phyloP scores from a whole-genome alignment of 2,797 vertebrate species.

The Sorex maritimensis region DNA sequence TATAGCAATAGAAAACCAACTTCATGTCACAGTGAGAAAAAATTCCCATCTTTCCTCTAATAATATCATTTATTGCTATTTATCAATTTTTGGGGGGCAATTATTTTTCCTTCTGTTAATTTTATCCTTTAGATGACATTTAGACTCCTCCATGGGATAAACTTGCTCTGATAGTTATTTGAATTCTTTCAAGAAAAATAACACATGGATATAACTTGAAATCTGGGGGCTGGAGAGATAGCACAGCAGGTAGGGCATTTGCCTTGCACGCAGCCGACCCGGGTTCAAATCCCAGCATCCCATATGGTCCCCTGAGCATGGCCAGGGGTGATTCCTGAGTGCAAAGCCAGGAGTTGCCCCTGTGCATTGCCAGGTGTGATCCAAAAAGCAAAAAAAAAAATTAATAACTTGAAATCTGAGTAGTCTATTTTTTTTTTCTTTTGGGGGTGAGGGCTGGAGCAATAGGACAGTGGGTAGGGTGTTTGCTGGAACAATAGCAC shows the following conservation, averaged over 20 bases:
- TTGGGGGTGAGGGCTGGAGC: no score
- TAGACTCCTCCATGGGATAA: neutral
- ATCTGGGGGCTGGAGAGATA: no score
- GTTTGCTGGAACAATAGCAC: no score
- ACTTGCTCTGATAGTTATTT: slow-evolving; percentile 33
- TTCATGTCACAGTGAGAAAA: neutral
- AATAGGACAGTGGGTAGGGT: no score
- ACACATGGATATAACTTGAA: neutral
- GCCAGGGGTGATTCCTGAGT: no score
- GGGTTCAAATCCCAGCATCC: no score
- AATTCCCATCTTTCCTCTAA: neutral
- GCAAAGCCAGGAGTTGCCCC: no score
- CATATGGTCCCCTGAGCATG: no score
- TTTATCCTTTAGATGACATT: neutral
- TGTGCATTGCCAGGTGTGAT: no score
- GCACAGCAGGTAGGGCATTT: no score
- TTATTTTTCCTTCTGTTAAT: slow-evolving; percentile 6
- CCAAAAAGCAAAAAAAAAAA: no score
- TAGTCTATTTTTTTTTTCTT: neutral
- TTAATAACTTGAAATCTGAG: neutral
- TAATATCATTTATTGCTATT: neutral
- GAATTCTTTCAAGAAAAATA: slow-evolving; percentile 25
- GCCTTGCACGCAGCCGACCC: no score
- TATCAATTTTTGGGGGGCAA: neutral
- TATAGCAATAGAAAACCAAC: neutral